Base-by-base conservation (phyloP, 2,113 vertebrate species). In the Poeciliopsis occidentalis region DNA sequence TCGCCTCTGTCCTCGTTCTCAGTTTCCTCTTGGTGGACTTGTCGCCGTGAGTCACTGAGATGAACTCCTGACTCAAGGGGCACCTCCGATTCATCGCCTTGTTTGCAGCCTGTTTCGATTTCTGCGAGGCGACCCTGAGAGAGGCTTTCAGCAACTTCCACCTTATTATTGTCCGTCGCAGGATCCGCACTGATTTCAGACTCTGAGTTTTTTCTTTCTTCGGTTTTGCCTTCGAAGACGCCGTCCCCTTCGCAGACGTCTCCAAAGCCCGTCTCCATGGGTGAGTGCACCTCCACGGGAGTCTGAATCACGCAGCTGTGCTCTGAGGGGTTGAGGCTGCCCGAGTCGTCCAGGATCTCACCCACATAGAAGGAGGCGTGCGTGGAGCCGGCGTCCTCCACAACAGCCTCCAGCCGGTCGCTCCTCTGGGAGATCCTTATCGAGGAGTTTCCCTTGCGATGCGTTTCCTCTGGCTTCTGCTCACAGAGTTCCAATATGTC, bases 261-360 rank as follows among this genome's bases (percentile, higher is more conserved):
- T 17, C 85, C 75, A 26, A 69, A 66, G 54, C 44, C 82, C 0
- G 34, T 0, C 27, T 30, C 82, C 29, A 64, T 71, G 41, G 83
- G 75, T 0, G 75, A 86, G 76, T 92, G 87, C 41, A 92, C 88
- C 64, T 91, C 88, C 66, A 90, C 90, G 0, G 89, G 71, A 0
- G 91, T 89, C 75, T 84, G 84, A 2, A 87, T 83, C 67, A 13
- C 78, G 41, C 83, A 76, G 79, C 80, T 60, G 12, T n/a, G 30
- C 4, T 85, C 84, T 3, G 24, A 22, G 0, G 0, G 32, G 68
- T 67, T 34, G 22, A 64, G 63, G 0, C 71, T 76, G 41, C 80
- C 77, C 0, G 64, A 13, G 2, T 74, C 75, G 0, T 68, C 74
- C 15, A 1, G 78, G 13, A 34, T 6, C 47, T 87, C 87, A 0